Conservation (phyloP, 2,888 invertebrate genomes). For the Aphidoletes aphidimyza region DNA sequence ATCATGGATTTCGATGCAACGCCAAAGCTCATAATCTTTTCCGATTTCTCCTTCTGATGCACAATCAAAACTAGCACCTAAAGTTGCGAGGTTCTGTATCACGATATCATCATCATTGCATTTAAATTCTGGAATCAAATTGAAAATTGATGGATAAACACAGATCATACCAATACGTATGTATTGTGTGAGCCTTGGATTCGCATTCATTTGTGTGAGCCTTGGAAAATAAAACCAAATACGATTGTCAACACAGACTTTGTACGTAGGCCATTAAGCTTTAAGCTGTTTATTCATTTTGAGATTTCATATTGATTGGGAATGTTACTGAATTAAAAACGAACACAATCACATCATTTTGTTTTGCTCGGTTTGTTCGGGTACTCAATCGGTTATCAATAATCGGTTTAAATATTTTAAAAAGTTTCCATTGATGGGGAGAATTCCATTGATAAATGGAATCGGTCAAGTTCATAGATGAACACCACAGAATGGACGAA, state of each 20-base stretch:
- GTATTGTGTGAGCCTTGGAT: too few relatives aligned
- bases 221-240: neutral
- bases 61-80: conserved; percentile 96
- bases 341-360: too few relatives aligned
- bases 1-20: conserved; percentile 73
- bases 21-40: conserved; percentile 69
- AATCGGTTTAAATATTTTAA: neutral
- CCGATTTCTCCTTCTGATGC: conserved; percentile 94
- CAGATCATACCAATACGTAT: too few relatives aligned
- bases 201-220: neutral
- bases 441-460: too few relatives aligned
- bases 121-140: conserved; percentile 73
- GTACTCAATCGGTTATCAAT: too few relatives aligned
- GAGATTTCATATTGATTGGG: too few relatives aligned
- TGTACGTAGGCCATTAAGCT: too few relatives aligned
- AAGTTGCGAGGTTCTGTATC: conserved; percentile 83
- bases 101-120: conserved; percentile 92
- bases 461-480: neutral
- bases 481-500: conserved; percentile 50
- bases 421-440: too few relatives aligned
- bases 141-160: neutral
- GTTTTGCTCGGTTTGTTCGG: too few relatives aligned
- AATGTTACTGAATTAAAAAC: too few relatives aligned
- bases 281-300: too few relatives aligned
- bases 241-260: too few relatives aligned